A percentile compares a stretch with the other conserved stretches of the same genome.
Conservation (phyloP, 1,140 invertebrate genomes). For the Campoletis sonorensis region DNA sequence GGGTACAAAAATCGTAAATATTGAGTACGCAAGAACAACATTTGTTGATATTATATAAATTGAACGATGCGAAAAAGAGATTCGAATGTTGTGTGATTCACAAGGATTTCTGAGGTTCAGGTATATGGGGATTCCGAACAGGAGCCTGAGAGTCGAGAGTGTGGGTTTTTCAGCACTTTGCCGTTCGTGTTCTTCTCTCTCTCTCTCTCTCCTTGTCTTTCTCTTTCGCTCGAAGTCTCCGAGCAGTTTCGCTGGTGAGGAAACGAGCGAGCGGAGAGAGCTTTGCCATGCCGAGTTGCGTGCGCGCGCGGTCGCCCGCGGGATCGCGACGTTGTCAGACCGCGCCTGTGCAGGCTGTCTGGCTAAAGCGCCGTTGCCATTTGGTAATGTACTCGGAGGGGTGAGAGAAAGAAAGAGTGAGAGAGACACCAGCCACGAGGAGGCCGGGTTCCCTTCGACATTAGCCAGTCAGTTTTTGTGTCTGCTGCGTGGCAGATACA, state of each 20-base stretch:
- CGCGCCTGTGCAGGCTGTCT: slow-evolving; percentile 46
- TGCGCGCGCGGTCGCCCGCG: slow-evolving; percentile 33
- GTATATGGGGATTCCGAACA: not conserved
- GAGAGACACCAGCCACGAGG: slow-evolving; percentile 59
- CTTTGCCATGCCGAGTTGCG: not conserved
- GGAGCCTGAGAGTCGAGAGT: not conserved
- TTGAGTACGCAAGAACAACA: too few relatives aligned
- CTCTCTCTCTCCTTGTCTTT: not conserved
- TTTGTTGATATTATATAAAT: too few relatives aligned
- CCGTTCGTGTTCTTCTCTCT: not conserved
- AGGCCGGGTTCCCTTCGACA: slow-evolving; percentile 47
- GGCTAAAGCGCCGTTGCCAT: slow-evolving; percentile 55
- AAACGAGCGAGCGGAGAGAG: not conserved
- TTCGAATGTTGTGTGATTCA: too few relatives aligned
- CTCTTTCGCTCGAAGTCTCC: not conserved
- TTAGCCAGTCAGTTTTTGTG: slow-evolving; percentile 67
- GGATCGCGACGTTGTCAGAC: slow-evolving; percentile 43
- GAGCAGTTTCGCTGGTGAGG: not conserved
- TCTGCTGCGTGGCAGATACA: slow-evolving; percentile 56
- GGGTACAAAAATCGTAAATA: too few relatives aligned
- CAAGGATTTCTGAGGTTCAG: too few relatives aligned
- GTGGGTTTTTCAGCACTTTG: not conserved
- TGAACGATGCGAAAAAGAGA: too few relatives aligned
- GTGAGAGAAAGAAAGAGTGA: slow-evolving; percentile 25
- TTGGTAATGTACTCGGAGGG: slow-evolving; percentile 41